Conservation (phyloP, 2,797 vertebrate genomes). For the Sebastes paucispinis region DNA sequence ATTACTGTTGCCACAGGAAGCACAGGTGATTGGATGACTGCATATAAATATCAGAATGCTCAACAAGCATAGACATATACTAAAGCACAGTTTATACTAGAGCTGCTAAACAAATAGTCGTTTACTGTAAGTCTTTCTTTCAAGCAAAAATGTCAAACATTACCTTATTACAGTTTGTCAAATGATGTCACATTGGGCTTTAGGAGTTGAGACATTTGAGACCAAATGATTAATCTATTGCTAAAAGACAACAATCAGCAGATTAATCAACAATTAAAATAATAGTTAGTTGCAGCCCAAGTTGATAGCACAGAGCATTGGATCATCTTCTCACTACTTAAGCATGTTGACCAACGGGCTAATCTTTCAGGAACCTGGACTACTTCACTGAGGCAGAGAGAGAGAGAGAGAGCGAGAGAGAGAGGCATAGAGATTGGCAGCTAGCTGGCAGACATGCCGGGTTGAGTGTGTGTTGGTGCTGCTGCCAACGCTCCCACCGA, state of each 20-base stretch:
- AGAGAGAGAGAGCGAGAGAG: background rate
- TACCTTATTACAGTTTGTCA: background rate
- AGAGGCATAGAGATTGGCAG: conserved; percentile 32
- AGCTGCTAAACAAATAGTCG: background rate
- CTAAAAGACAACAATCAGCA: background rate
- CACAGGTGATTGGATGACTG: background rate
- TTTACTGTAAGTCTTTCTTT: background rate
- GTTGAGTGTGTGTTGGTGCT: conserved; percentile 29
- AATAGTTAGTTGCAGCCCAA: background rate
- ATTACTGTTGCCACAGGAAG: background rate
- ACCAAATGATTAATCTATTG: background rate
- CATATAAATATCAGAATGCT: background rate
- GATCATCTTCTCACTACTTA: background rate
- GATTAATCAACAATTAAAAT: background rate
- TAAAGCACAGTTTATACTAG: background rate
- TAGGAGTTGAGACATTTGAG: background rate
- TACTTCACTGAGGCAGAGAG: background rate
- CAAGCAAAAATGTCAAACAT: background rate
- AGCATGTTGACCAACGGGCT: background rate
- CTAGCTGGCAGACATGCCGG: conserved; percentile 49
- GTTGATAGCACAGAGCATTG: background rate
- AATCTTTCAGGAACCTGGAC: conserved; percentile 5
- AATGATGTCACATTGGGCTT: too few relatives aligned
- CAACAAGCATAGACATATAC: background rate
- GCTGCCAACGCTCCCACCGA: conserved; percentile 46